These are phyloP conservation scores for Flabesymbios commensalis DNA, from an alignment of 2,888 invertebrate species.

Conservation along the genomic window DNA sequence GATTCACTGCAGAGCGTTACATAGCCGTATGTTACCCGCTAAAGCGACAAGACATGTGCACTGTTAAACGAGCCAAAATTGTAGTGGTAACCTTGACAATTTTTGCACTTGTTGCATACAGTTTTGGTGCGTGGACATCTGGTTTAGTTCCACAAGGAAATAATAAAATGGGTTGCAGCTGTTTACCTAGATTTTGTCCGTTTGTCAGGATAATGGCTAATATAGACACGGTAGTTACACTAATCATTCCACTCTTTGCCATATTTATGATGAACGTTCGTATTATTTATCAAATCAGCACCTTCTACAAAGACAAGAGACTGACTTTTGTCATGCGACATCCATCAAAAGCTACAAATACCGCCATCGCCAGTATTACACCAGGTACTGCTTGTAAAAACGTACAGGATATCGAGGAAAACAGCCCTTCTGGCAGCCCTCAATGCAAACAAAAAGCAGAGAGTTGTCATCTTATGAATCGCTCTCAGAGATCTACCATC, in stretches of 20 bases:
- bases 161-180: conserved; percentile 4
- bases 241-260: conserved; percentile 22
- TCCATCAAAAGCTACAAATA: no score
- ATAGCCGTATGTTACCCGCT: conserved; percentile 27
- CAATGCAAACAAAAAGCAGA: no score
- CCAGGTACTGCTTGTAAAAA: no score
- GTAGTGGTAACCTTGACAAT: conserved; percentile 46
- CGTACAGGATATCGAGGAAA: no score
- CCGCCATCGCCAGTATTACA: conserved; percentile 5
- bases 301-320: conserved; percentile 17
- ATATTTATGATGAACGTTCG: conserved; percentile 26
- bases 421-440: not conserved
- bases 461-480: not conserved
- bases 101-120: conserved; percentile 43
- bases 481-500: not conserved
- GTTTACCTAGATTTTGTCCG: conserved; percentile 11
- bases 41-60: conserved; percentile 40
- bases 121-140: conserved; percentile 42
- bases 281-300: conserved; percentile 19
- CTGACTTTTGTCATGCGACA: no score
- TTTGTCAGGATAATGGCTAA: conserved; percentile 19
- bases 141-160: conserved; percentile 5
- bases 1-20: conserved; percentile 31
- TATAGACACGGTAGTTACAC: conserved; percentile 26
- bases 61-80: conserved; percentile 49